These are phyloP conservation scores for Sylvilagus bachmani DNA, from an alignment of 2,113 vertebrate genomes.

Conservation along the genomic window DNA sequence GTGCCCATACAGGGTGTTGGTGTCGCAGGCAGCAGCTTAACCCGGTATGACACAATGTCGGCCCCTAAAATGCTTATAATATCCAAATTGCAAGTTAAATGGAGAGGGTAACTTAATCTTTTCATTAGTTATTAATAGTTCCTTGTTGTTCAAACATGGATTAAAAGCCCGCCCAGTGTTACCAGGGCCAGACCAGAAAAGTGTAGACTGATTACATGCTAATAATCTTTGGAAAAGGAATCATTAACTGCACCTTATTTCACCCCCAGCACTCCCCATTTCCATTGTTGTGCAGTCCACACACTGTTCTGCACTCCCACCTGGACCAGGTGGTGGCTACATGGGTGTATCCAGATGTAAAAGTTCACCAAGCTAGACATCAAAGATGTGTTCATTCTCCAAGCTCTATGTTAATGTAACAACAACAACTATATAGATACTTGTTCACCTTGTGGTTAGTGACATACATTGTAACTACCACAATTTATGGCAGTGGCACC, in stretches of 20 bases:
- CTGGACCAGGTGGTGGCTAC: neutral
- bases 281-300: neutral
- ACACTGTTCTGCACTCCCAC: neutral
- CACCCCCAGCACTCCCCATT: neutral
- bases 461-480: neutral
- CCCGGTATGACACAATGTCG: no score
- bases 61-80: slow-evolving; percentile 37
- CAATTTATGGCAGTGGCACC: neutral
- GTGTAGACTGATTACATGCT: slow-evolving; percentile 16
- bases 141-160: slow-evolving; percentile 38
- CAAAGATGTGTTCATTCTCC: neutral
- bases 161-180: slow-evolving; percentile 45
- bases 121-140: slow-evolving; percentile 53
- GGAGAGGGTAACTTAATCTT: slow-evolving; percentile 48
- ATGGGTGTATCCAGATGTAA: neutral
- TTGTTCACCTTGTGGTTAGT: neutral
- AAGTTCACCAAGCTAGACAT: neutral
- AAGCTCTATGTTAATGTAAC: neutral
- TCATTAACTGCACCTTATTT: neutral
- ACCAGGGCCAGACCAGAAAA: slow-evolving; percentile 16
- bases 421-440: neutral
- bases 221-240: neutral
- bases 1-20: no score
- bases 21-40: no score
- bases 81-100: slow-evolving; percentile 13